Evolutionary conservation across 1,140 invertebrate species (phyloP).

Genomic region (Ceratoteleas bidentatus): DNA sequence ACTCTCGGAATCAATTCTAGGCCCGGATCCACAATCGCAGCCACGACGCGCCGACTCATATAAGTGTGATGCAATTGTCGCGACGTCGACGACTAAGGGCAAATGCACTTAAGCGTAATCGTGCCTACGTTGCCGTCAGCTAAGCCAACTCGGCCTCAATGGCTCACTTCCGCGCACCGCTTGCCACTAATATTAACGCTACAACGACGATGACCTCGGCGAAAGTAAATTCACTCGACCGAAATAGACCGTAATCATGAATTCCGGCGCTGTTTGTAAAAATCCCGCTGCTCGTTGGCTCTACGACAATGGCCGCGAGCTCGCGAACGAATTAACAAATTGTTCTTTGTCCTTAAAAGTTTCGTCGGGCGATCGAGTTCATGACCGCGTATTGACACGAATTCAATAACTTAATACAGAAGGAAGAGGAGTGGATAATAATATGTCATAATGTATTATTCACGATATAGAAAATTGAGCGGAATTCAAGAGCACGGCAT

Average conservation of each 20-base stretch:
- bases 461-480: too few species aligned
- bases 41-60: slow-evolving; percentile 4
- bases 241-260: slow-evolving; percentile 63
- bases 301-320: slow-evolving; percentile 19
- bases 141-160: slow-evolving; percentile 68
- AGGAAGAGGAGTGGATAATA: too few species aligned
- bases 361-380: too few species aligned
- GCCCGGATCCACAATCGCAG: slow-evolving; percentile 11
- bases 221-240: slow-evolving; percentile 67
- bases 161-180: slow-evolving; percentile 65
- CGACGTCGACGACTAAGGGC: slow-evolving; percentile 64
- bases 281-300: slow-evolving; percentile 22
- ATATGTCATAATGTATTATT: too few species aligned
- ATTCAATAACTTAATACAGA: too few species aligned
- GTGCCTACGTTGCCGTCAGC: slow-evolving; percentile 66
- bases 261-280: slow-evolving; percentile 57
- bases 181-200: slow-evolving; percentile 65
- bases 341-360: too few species aligned
- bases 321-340: too few species aligned
- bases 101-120: slow-evolving; percentile 69
- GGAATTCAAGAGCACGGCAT: too few species aligned
- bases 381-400: too few species aligned
- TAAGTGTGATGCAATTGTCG: slow-evolving; percentile 68
- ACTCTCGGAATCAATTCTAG: slow-evolving; percentile 41
- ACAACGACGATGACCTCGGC: slow-evolving; percentile 64